phyloP scores from a whole-genome alignment of 2,113 vertebrate species.

The Cyphomyrus plagiostoma region DNA sequence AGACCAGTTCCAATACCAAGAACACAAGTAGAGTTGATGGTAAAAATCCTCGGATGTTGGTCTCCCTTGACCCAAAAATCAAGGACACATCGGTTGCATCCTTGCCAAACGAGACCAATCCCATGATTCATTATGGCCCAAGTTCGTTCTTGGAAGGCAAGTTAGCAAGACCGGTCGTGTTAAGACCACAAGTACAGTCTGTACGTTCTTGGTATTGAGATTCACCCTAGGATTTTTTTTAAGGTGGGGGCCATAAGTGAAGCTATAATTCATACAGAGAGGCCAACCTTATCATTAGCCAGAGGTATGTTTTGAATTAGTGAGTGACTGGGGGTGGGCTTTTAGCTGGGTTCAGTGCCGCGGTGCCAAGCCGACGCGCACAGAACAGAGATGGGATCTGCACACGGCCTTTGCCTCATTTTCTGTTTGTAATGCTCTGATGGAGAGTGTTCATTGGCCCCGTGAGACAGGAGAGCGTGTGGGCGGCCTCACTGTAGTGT shows the following conservation, averaged over 20 bases:
- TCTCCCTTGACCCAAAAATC: too few species aligned
- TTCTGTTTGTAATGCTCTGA: background rate
- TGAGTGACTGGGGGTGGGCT: background rate
- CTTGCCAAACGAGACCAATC: too few species aligned
- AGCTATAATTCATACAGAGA: background rate
- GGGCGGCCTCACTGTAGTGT: conserved; percentile 87
- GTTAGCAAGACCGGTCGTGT: too few species aligned
- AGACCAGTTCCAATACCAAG: too few species aligned
- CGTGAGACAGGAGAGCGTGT: conserved; percentile 79
- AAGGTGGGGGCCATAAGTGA: background rate
- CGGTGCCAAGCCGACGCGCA: background rate
- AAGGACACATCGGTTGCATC: too few species aligned
- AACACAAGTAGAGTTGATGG: too few species aligned
- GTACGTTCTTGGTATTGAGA: too few species aligned
- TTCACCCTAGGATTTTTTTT: background rate
- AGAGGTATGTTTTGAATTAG: background rate
- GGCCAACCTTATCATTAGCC: background rate
- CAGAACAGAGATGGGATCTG: background rate
- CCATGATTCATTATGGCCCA: too few species aligned
- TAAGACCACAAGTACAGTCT: too few species aligned
- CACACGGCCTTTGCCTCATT: background rate
- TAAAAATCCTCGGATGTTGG: too few species aligned
- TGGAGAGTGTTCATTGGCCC: background rate
- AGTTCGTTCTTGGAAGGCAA: too few species aligned
- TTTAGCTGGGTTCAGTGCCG: background rate